These are phyloP conservation scores for Esperia sulphurella DNA, from an alignment of 2,888 invertebrate species.

Conservation along the genomic window DNA sequence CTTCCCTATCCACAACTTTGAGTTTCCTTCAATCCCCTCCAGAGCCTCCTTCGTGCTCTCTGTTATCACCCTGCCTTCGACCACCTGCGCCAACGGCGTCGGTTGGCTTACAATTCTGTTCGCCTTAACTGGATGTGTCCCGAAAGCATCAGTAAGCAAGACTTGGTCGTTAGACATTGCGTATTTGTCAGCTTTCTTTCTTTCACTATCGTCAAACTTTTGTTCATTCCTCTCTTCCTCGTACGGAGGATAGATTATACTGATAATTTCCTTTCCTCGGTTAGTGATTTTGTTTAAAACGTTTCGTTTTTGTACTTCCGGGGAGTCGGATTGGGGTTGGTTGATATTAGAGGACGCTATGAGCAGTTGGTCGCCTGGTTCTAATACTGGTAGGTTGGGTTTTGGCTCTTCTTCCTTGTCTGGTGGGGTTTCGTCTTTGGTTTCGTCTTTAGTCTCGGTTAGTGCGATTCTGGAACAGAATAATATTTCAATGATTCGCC, in stretches of 20 bases:
- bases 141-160: slow-evolving; percentile 54
- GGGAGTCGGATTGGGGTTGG: slow-evolving; percentile 29
- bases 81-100: slow-evolving; percentile 60
- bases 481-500: no score
- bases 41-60: slow-evolving; percentile 52
- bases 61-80: slow-evolving; percentile 57
- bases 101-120: slow-evolving; percentile 43
- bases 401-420: slow-evolving; percentile 34
- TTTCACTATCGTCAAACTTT: slow-evolving; percentile 63
- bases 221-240: slow-evolving; percentile 65
- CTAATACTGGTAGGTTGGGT: slow-evolving; percentile 72
- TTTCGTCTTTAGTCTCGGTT: slow-evolving; percentile 22
- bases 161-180: slow-evolving; percentile 63
- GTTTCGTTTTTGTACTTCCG: slow-evolving; percentile 55
- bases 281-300: slow-evolving; percentile 67
- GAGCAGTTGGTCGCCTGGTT: slow-evolving; percentile 82
- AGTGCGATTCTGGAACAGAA: slow-evolving; percentile 28
- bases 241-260: slow-evolving; percentile 65
- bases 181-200: slow-evolving; percentile 71
- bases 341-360: slow-evolving; percentile 49
- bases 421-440: slow-evolving; percentile 19
- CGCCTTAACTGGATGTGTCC: slow-evolving; percentile 24
- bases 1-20: slow-evolving; percentile 96
- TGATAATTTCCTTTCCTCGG: slow-evolving; percentile 66
- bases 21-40: slow-evolving; percentile 81